Evolutionary conservation across 2,113 vertebrate genomes (phyloP).

Genomic region (Astur gentilis): DNA sequence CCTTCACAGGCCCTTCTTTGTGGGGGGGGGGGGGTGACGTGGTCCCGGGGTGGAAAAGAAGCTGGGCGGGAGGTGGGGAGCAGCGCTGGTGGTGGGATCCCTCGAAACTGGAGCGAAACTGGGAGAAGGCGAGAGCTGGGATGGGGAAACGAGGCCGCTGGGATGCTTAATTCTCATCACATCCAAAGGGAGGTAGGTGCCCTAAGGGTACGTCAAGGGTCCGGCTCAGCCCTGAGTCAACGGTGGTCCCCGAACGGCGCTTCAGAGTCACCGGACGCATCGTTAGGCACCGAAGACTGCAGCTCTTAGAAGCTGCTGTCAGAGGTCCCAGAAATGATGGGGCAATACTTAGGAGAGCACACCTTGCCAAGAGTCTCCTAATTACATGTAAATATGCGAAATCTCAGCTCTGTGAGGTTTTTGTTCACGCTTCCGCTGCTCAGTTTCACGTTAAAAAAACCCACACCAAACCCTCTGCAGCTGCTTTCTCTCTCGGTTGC

Average conservation of each 20-base stretch:
- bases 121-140: background rate
- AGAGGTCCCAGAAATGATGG: background rate
- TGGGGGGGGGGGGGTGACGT: background rate
- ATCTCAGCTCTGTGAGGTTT: background rate
- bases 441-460: fast-evolving
- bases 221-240: background rate
- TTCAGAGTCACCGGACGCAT: fast-evolving
- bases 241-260: background rate
- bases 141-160: background rate
- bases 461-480: background rate
- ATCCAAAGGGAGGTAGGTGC: background rate
- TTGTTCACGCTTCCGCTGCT: background rate
- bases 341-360: background rate
- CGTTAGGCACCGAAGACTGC: fast-evolving
- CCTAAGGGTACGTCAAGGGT: background rate
- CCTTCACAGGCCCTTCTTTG: slow-evolving; percentile 62
- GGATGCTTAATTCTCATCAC: background rate
- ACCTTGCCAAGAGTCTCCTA: background rate
- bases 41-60: background rate
- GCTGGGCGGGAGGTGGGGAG: background rate
- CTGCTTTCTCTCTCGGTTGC: background rate
- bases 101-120: fast-evolving
- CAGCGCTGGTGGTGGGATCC: background rate
- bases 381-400: background rate
- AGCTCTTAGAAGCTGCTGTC: background rate